Conservation (phyloP, 1,140 invertebrate species). For the Drepana arcuata region DNA sequence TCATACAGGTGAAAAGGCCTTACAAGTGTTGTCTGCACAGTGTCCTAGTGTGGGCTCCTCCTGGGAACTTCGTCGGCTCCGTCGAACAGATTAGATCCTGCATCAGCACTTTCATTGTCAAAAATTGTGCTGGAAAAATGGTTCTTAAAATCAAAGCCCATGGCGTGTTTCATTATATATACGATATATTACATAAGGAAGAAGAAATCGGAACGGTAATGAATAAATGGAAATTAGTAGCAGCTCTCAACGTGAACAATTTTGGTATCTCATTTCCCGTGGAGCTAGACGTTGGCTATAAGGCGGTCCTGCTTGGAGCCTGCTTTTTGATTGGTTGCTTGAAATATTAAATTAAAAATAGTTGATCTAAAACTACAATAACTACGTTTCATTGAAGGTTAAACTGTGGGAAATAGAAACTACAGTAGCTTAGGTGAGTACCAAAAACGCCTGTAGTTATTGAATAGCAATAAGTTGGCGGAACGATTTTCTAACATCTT, state of each 20-base stretch:
- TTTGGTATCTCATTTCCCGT: constrained; percentile 26
- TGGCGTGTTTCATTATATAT: constrained; percentile 7
- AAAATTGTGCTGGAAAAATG: constrained; percentile 11
- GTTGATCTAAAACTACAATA: no score
- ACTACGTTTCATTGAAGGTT: no score
- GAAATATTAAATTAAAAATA: no score
- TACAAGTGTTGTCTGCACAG: constrained; percentile 18
- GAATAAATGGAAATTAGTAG: constrained; percentile 7
- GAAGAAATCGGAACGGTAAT: constrained; percentile 17
- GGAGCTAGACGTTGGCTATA: constrained; percentile 20
- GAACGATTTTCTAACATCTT: no score
- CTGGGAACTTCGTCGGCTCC: constrained; percentile 27
- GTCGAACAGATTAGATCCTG: constrained; percentile 12
- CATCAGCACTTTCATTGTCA: constrained; percentile 17
- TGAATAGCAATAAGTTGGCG: no score
- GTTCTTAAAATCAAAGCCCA: constrained; percentile 21
- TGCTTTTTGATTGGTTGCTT: constrained; percentile 28
- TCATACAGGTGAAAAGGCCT: constrained; percentile 27
- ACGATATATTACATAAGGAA: constrained; percentile 15
- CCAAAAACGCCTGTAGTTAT: no score
- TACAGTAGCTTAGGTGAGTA: no score
- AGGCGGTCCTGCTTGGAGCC: constrained; percentile 31
- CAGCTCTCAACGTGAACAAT: constrained; percentile 12
- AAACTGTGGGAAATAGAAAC: no score
- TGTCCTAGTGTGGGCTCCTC: constrained; percentile 28